phyloP scores from a whole-genome alignment of 2,888 invertebrate species.

The Athetis lepigone region DNA sequence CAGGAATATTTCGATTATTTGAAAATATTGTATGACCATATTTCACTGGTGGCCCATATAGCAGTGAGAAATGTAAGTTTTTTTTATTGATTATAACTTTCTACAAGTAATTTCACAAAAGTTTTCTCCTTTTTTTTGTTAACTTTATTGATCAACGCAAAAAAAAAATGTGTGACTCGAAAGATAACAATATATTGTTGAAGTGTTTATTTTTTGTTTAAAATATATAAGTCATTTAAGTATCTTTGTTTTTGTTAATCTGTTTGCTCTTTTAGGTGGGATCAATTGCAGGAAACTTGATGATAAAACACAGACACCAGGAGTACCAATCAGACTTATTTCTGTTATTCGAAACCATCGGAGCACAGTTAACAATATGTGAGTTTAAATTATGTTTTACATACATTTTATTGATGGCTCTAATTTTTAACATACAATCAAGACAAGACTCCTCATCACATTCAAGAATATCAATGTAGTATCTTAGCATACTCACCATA shows the following conservation, averaged over 20 bases:
- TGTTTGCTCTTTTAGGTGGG: slow-evolving; percentile 85
- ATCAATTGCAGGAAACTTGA: slow-evolving; percentile 93
- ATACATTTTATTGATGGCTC: neutral
- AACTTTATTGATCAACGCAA: neutral
- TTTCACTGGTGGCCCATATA: slow-evolving; percentile 92
- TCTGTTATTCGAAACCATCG: slow-evolving; percentile 83
- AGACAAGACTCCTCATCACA: neutral
- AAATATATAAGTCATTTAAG: neutral
- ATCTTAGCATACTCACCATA: too few relatives aligned
- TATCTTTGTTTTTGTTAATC: too few relatives aligned
- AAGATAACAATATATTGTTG: too few relatives aligned
- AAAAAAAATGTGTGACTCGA: too few relatives aligned
- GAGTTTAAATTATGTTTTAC: slow-evolving; percentile 57
- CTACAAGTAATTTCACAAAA: neutral
- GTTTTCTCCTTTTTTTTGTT: neutral
- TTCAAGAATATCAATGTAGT: neutral
- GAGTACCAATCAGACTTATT: slow-evolving; percentile 93
- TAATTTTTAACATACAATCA: neutral
- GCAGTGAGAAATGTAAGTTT: slow-evolving; percentile 92
- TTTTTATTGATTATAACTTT: neutral
- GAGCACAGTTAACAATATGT: slow-evolving; percentile 76
- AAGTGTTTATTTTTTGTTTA: too few relatives aligned
- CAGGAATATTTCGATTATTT: slow-evolving; percentile 90
- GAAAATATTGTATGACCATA: slow-evolving; percentile 90
- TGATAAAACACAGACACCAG: slow-evolving; percentile 92